Conservation (phyloP, 1,140 invertebrate species). For the Phenacoccus solenopsis region DNA sequence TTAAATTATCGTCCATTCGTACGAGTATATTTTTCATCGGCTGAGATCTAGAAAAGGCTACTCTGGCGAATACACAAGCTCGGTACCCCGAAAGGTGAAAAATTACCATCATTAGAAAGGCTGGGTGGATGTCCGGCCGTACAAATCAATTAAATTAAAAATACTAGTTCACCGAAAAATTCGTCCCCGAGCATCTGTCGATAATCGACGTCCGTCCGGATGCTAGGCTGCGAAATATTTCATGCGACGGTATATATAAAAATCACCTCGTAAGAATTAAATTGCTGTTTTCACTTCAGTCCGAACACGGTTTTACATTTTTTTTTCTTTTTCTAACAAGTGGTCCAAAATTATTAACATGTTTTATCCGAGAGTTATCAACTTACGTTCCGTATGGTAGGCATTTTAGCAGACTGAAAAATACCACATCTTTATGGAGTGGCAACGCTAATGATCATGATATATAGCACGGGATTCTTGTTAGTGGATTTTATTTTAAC, state of each 20-base stretch:
- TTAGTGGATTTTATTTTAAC: constrained; percentile 18
- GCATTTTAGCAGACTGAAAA: constrained; percentile 15
- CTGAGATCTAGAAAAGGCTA: not conserved
- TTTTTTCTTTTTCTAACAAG: constrained; percentile 4
- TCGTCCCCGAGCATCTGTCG: not conserved
- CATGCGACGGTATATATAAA: not conserved
- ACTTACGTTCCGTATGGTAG: constrained; percentile 9
- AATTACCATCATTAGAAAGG: not conserved
- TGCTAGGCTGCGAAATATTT: not conserved
- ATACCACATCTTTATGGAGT: constrained; percentile 13
- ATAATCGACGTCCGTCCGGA: not conserved
- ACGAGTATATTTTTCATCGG: not conserved
- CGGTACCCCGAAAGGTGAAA: not conserved
- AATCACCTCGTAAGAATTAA: not conserved
- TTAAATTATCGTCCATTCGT: not conserved
- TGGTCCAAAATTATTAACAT: constrained; percentile 13
- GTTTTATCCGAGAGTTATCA: constrained; percentile 10
- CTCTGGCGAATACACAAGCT: not conserved
- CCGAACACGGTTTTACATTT: constrained; percentile 3
- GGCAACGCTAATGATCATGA: constrained; percentile 16
- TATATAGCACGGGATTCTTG: constrained; percentile 16
- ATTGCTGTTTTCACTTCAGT: constrained; percentile 8
- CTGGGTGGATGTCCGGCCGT: not conserved
- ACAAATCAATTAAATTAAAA: not conserved
- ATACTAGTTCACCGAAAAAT: not conserved